Base-by-base conservation (phyloP, 2,797 vertebrate species). In the Rhinogobio ventralis region DNA sequence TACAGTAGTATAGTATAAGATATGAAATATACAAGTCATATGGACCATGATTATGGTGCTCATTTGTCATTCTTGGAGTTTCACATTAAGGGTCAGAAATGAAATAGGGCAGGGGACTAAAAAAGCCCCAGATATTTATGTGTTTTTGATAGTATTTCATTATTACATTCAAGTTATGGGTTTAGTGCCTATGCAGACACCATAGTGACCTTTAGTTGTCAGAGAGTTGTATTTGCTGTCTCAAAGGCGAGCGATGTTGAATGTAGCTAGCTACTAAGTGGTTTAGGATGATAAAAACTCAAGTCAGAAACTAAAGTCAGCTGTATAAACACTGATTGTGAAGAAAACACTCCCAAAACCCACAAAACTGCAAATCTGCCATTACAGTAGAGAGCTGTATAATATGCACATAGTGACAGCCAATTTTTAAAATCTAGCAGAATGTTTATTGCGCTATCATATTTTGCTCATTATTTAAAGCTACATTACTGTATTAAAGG, bases 271-370 rank as follows among this genome's bases (percentile, higher is more conserved):
- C 60, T 73, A 33, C 69, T 73, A 30, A 51, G 20, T 75, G 36
- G 30, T 57, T 76, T 76, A 39, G 46, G 15, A 51, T n/a, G 33
- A 76, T 57, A n/a, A 57, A 57, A 76, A 67, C 64, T 67, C 3
- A 67, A 33, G 30, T 33, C 28, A 33, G 64, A 66, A 76, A 75
- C 20, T 74, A 20, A 51, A 74, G 73, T 57, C 74, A 57, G 23
- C 53, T 39, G 74, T 57, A n/a, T 57, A 76, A 76, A 76, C 73
- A 76, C 6, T 55, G 33, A 55, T n/a, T n/a, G 33, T 57, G 51
- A 39, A 36, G 33, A 75, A 57, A 76, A 39, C 51, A 39, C 30
- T 39, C 51, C 7, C 20, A 39, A 5, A 9, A 13, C 23, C 45
- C 9, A 14, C 3, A 55, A 8, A 36, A 36, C 30, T 36, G 7